A percentile compares a stretch with the other conserved stretches of the same genome.
Evolutionary conservation across 1,140 invertebrate genomes (phyloP).

Genomic region (Pseudomyrmex cubaensis): DNA sequence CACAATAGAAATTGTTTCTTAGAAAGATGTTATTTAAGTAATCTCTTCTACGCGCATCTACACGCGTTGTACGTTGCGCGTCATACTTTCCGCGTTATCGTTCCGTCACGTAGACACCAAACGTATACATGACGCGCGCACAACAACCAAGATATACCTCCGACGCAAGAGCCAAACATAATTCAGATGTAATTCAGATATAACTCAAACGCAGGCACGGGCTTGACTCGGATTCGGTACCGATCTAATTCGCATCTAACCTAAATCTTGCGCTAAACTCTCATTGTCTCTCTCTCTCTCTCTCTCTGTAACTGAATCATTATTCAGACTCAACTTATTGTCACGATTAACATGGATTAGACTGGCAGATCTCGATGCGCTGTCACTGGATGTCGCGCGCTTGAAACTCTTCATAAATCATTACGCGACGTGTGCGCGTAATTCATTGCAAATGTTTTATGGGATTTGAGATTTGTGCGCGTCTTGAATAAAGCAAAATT

Average conservation of each 20-base stretch:
- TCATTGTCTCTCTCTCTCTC: not conserved
- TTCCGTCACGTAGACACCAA: conserved; percentile 18
- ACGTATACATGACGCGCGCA: conserved; percentile 16
- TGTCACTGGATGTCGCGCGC: not conserved
- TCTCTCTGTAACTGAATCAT: not conserved
- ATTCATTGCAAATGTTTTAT: too few relatives aligned
- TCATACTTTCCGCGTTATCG: conserved; percentile 33
- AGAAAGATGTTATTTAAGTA: not conserved
- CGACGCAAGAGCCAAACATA: conserved; percentile 40
- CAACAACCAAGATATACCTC: conserved; percentile 44
- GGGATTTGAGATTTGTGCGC: too few relatives aligned
- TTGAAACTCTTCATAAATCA: too few relatives aligned
- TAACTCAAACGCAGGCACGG: conserved; percentile 26
- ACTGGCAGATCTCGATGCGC: not conserved
- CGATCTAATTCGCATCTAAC: conserved; percentile 49
- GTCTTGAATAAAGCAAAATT: too few relatives aligned
- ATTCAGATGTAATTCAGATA: conserved; percentile 58
- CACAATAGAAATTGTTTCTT: too few relatives aligned
- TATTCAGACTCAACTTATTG: conserved; percentile 41
- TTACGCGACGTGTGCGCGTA: too few relatives aligned
- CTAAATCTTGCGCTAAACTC: conserved; percentile 31
- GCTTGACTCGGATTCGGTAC: conserved; percentile 28
- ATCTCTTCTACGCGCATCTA: not conserved
- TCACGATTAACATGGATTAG: conserved; percentile 39
- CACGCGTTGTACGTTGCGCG: not conserved